phyloP scores from a whole-genome alignment of 2,797 vertebrate genomes.

The Poecile montanus region DNA sequence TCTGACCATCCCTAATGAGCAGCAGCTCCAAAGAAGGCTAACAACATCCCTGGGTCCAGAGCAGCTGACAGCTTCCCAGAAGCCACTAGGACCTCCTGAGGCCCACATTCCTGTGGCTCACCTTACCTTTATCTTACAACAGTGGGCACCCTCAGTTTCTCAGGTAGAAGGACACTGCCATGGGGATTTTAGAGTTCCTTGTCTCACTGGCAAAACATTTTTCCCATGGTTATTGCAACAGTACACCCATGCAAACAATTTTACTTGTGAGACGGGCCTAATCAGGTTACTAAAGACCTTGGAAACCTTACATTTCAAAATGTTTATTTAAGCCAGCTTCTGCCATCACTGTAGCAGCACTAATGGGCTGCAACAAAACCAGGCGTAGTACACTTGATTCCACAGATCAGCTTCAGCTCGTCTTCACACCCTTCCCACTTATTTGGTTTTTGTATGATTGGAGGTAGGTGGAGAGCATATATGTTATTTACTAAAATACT shows the following conservation, averaged over 20 bases:
- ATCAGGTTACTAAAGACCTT: neutral
- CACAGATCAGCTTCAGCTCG: neutral
- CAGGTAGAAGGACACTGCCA: neutral
- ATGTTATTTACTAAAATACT: neutral
- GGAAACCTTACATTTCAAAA: neutral
- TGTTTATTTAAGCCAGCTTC: neutral
- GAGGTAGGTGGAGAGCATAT: neutral
- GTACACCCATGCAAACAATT: neutral
- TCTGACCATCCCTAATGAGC: neutral
- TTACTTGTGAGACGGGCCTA: neutral
- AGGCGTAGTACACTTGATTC: neutral
- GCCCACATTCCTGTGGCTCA: neutral
- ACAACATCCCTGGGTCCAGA: neutral
- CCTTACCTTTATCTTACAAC: neutral
- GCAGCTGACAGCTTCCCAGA: neutral
- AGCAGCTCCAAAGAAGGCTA: neutral
- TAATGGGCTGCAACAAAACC: neutral
- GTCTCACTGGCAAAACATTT: neutral
- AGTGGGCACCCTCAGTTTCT: neutral
- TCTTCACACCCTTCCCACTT: neutral
- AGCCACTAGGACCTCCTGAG: neutral
- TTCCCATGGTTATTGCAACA: neutral
- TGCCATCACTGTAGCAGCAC: neutral
- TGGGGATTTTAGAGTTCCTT: neutral
- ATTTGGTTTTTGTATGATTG: fast-evolving